Evolutionary conservation across 2,113 vertebrate genomes (phyloP), one percentile per base, ranked within the genome.

Genomic region (Passer montanus): DNA sequence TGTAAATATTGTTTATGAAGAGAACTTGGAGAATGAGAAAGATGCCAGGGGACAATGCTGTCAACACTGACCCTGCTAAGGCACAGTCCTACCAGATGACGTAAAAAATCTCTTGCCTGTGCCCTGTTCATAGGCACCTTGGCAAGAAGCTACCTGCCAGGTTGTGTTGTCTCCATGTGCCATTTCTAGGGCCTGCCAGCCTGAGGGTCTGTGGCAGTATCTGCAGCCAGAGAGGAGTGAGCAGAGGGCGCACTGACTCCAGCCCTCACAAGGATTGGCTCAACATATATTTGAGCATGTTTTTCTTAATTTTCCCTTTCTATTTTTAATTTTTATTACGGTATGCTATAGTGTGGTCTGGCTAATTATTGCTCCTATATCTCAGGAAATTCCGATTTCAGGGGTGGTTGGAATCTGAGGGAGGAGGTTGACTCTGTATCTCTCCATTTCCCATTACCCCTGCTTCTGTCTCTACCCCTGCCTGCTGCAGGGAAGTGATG

Each of bases 401-500:
- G 62, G 19, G 22, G 12, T 30, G 15, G 4, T 7, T 52, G 15
- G 0, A 23, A 11, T 4, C 14, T 58, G 31, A 63, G 55, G 22
- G 14, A 13, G 8, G 16, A 68, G 4, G 9, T 9, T 1, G 1
- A 0, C 8, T 77, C 44, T 23, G 1, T 33, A 12, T 22, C 11
- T 49, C 37, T 88, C 8, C 27, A 15, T 11, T n/a, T 90, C 20
- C 39, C 16, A 46, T n/a, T 39, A 78, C 26, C 4, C 9, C 64
- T 3, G 20, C 24, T 35, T 50, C 7, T 35, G n/a, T 90, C 68
- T 79, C 28, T 41, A 44, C 3, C 12, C 17, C 20, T 74, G 24
- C 7, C 50, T 78, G 20, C 37, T 87, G 23, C 1, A 2, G 28
- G 15, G 39, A 64, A 26, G 2, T 0, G 1, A 47, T 2, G 24